Percentiles rank a stretch among this genome's conserved stretches.
Conservation (phyloP, 2,888 invertebrate genomes). For the Microchrysa polita region DNA sequence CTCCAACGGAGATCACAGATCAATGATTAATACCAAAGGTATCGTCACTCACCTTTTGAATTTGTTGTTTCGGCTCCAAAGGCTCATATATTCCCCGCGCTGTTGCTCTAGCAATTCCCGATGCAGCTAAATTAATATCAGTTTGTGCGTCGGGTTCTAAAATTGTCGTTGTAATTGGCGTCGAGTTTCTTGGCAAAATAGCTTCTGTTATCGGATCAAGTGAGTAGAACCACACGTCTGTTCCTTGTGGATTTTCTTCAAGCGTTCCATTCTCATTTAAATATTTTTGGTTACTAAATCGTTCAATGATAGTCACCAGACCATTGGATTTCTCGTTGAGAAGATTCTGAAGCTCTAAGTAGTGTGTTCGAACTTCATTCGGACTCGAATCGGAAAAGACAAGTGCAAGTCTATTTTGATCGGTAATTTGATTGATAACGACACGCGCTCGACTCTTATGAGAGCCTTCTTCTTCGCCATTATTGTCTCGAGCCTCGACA, state of each 20-base stretch:
- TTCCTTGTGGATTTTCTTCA: conserved; percentile 74
- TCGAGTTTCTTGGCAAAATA: conserved; percentile 78
- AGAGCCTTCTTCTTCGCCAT: conserved; percentile 66
- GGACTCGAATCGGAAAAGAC: conserved; percentile 80
- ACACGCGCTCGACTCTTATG: conserved; percentile 61
- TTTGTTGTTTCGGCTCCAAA: conserved; percentile 61
- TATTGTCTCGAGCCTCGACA: conserved; percentile 70
- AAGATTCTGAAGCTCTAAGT: conserved; percentile 65
- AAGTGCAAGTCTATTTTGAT: conserved; percentile 79
- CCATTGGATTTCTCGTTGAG: conserved; percentile 70
- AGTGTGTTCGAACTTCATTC: conserved; percentile 70
- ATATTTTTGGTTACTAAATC: conserved; percentile 80
- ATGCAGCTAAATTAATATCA: conserved; percentile 75
- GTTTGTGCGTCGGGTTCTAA: conserved; percentile 72
- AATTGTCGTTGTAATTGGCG: conserved; percentile 74
- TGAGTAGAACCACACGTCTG: conserved; percentile 89
- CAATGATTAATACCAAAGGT: background rate
- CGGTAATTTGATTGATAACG: conserved; percentile 76
- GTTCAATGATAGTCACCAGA: conserved; percentile 82
- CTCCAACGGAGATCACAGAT: background rate
- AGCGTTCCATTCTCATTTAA: conserved; percentile 79
- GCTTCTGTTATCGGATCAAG: conserved; percentile 81
- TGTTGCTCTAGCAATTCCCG: conserved; percentile 73
- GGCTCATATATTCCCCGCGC: conserved; percentile 73
- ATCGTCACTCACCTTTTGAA: conserved; percentile 61